Evolutionary conservation across 2,113 vertebrate genomes (phyloP), one percentile per base, ranked within the genome.

Genomic region (Macaca nemestrina): DNA sequence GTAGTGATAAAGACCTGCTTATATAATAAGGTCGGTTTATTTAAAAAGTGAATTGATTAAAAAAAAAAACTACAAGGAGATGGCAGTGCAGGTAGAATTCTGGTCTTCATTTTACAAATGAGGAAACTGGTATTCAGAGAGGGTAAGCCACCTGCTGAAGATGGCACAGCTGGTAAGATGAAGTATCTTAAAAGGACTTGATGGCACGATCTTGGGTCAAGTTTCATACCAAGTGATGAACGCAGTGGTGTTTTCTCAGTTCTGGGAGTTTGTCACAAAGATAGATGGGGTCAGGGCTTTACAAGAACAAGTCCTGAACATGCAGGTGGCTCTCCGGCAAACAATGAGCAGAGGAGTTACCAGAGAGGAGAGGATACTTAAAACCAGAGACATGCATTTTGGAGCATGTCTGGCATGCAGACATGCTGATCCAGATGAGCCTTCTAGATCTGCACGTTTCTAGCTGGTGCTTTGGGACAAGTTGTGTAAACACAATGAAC

Each of bases 201-300:
- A 23, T 12, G 55, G 52, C 82, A 70, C 48, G 68, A 45, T 89
- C 22, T 55, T 92, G 94, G 81, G 81, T 97, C 92, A 85, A 55
- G 81, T 50, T 81, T 61, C 22, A 17, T 32, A 30, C 43, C 38
- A 52, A 90, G 55, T 70, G 72, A 85, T 76, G 64, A 86, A 40
- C 80, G 88, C 78, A 76, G 64, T 88, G 95, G 85, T n/a, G 52
- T 10, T 50, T 95, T 81, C 59, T 91, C 73, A 17, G 30, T 52
- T 89, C 87, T 32, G 40, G 64, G 73, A 86, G n/a, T 96, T 32
- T 92, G 86, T 97, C 96, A 96, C 40, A 83, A 91, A 97, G 90
- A 94, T 61, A 75, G 90, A 61, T 64, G 50, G 81, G 70, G 90
- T 73, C 75, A 88, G 48, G 82, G 73, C 61, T 95, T 50, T 79